A percentile compares a stretch with the other conserved stretches of the same genome.
These are phyloP conservation scores for Desmophyllum pertusum DNA, from an alignment of 92 coral and sea anemone genomes.

Conservation along the genomic window DNA sequence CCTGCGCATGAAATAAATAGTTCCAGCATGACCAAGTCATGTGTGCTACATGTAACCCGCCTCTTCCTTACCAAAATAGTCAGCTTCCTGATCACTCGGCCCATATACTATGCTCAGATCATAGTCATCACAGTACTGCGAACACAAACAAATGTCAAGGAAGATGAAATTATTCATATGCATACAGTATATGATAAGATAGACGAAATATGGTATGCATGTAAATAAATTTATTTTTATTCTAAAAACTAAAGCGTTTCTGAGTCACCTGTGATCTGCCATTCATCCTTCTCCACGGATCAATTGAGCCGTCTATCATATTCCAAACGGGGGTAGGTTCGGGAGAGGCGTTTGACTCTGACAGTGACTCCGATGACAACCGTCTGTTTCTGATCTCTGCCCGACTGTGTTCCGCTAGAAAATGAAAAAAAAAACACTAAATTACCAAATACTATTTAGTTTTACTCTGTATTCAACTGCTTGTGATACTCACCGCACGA, in stretches of 20 bases:
- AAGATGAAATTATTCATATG: background rate
- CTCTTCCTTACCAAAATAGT: background rate
- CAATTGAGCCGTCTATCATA: background rate
- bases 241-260: background rate
- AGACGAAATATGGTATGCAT: no score
- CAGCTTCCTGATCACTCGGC: background rate
- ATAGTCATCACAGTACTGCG: background rate
- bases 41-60: background rate
- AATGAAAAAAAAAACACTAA: background rate
- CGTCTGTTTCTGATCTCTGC: background rate
- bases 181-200: no score
- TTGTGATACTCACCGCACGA: no score
- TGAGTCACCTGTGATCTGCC: background rate
- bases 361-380: background rate
- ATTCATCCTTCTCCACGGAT: background rate
- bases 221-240: no score
- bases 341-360: background rate
- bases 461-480: no score
- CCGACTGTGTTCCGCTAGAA: background rate
- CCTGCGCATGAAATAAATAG: no score
- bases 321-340: background rate
- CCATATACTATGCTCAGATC: background rate
- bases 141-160: background rate
- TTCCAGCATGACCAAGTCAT: no score
- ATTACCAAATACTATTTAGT: no score